Evolutionary conservation across 2,113 vertebrate genomes (phyloP), one percentile per base, ranked within the genome.

Genomic region (Phycodurus eques): DNA sequence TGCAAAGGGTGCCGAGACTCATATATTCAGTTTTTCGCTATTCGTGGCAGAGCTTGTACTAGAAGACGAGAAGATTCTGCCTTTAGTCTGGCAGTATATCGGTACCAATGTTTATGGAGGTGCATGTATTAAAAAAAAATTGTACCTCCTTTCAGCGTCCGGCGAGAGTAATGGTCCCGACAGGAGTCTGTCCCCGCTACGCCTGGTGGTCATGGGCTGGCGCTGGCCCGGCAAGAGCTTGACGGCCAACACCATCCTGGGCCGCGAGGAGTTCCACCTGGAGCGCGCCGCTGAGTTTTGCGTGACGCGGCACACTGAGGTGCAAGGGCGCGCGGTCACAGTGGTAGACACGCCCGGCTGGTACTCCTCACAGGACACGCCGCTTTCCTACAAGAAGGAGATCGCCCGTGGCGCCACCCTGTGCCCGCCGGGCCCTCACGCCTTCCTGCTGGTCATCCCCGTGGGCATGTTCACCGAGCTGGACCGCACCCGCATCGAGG

Each of bases 181-280:
- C 35, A 4, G 54, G 44, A 42, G 75, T 43, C 80, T 92, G 49
- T 62, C 85, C 1, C 92, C 92, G 57, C 6, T 94, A 1, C 89
- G 92, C 0, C 80, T 94, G 73, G 88, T 93, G 68, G 72, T 93
- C 51, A 65, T 94, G 60, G 93, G 93, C 49, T 94, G 93, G 93
- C 90, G 93, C 72, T 94, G 93, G 93, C 93, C 93, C 0, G 93
- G 93, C 43, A 94, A 94, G 81, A 94, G 93, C 82, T 78, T 94
- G 67, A 93, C 93, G 0, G 93, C 88, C 17, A 94, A 94, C 86
- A 92, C 92, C 67, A 93, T 94, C 80, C 74, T 94, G 2, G 93
- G 93, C 46, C 80, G 87, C 6, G 93, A 94, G 79, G 92, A 93
- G 70, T 94, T 94, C 67, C 91, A 51, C 31, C 22, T 93, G 77